phyloP scores from a whole-genome alignment of 2,888 invertebrate species.

The Scaptodrosophila latifasciaeformis region DNA sequence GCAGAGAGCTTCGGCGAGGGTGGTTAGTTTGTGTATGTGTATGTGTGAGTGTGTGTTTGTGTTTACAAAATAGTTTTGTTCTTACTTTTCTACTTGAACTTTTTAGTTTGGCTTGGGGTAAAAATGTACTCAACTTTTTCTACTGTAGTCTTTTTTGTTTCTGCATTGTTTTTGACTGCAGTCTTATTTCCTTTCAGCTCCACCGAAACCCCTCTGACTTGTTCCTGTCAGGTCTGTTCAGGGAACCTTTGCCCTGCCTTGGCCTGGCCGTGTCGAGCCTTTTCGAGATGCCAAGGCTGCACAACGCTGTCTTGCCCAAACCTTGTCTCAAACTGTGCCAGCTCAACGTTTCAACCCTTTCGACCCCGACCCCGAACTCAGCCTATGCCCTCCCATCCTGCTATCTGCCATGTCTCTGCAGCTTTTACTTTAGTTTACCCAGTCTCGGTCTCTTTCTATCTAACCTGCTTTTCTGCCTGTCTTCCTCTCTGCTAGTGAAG shows the following conservation, averaged over 20 bases:
- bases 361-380: too few species aligned
- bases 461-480: constrained; percentile 21
- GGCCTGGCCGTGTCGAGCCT: background rate
- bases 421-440: constrained; percentile 46
- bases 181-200: constrained; percentile 16
- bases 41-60: constrained; percentile 31
- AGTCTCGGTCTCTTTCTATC: constrained; percentile 12
- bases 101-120: constrained; percentile 44
- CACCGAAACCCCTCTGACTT: background rate
- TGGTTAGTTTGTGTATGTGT: constrained; percentile 24
- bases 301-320: too few species aligned
- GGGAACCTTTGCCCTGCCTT: constrained; percentile 2
- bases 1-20: constrained; percentile 22
- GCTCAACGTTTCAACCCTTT: too few species aligned
- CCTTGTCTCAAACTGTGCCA: too few species aligned
- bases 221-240: constrained; percentile 20
- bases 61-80: constrained; percentile 58
- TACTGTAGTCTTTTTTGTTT: background rate
- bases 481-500: constrained; percentile 51
- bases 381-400: background rate
- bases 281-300: too few species aligned
- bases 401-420: constrained; percentile 25
- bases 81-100: constrained; percentile 60
- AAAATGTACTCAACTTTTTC: constrained; percentile 48
- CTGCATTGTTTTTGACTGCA: constrained; percentile 63